Evolutionary conservation across 2,888 invertebrate species (phyloP).

Genomic region (Vannuccia rotundouncinata): DNA sequence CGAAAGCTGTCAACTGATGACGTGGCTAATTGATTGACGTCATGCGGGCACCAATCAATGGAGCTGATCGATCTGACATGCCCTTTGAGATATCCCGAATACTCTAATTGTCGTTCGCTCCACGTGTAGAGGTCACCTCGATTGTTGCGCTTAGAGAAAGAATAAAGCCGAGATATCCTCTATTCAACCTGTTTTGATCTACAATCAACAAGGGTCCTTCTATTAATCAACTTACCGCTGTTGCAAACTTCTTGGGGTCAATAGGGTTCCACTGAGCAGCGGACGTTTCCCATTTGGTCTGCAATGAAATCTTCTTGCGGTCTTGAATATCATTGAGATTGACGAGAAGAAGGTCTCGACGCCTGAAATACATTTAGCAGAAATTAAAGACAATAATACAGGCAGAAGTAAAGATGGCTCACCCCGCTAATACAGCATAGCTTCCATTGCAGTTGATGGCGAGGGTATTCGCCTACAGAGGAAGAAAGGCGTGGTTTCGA

Average conservation of each 20-base stretch:
- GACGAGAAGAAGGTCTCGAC: neutral
- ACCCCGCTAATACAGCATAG: neutral
- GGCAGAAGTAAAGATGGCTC: neutral
- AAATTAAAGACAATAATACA: neutral
- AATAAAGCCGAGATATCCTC: too few species aligned
- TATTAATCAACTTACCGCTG: neutral
- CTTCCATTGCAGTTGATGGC: neutral
- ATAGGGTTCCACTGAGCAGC: constrained; percentile 1
- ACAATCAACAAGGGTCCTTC: too few species aligned
- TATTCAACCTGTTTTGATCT: too few species aligned
- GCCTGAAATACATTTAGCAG: neutral
- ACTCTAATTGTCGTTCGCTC: neutral
- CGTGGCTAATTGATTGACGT: neutral
- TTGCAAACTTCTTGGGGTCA: neutral
- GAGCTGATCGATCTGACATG: neutral
- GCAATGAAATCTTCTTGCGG: neutral
- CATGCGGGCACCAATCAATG: constrained; percentile 13
- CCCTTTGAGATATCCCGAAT: neutral
- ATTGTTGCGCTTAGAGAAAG: neutral
- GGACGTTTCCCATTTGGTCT: neutral
- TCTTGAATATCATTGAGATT: neutral
- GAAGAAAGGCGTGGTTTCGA: too few species aligned
- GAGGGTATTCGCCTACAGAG: neutral
- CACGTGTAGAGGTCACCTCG: neutral
- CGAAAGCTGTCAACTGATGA: neutral